phyloP scores from a whole-genome alignment of 2,113 vertebrate genomes.

The Poecile atricapillus region DNA sequence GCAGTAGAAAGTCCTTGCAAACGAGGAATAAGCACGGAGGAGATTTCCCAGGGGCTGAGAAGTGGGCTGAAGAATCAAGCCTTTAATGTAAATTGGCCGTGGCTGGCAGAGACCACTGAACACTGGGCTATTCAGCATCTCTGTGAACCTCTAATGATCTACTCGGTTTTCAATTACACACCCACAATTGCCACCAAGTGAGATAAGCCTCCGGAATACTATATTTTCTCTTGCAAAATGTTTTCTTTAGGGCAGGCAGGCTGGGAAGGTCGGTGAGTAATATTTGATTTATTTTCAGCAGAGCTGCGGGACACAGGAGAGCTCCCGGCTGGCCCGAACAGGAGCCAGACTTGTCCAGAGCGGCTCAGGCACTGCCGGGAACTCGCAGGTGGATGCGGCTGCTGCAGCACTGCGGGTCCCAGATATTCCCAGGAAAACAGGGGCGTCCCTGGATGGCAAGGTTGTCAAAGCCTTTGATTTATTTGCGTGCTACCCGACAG shows the following conservation, averaged over 20 bases:
- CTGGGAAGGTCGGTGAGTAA: background rate
- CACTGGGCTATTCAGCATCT: constrained; percentile 47
- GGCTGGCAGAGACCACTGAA: constrained; percentile 42
- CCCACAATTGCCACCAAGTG: constrained; percentile 53
- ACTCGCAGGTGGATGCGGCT: background rate
- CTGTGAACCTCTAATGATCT: constrained; percentile 61
- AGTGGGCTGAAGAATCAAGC: constrained; percentile 38
- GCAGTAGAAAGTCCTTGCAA: background rate
- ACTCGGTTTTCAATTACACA: constrained; percentile 37
- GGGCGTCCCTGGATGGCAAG: background rate
- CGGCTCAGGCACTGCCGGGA: rapidly evolving
- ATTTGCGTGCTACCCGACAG: background rate
- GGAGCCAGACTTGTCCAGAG: background rate
- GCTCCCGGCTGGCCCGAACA: rapidly evolving
- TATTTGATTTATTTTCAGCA: background rate
- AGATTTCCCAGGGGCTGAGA: constrained; percentile 53
- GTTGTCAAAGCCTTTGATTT: background rate
- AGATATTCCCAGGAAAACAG: background rate
- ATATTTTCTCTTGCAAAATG: constrained; percentile 45
- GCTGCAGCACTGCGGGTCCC: rapidly evolving
- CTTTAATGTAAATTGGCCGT: constrained; percentile 59
- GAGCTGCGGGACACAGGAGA: background rate
- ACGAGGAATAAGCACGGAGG: background rate
- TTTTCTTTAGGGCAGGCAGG: constrained; percentile 20
- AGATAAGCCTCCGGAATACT: constrained; percentile 52